Evolutionary conservation across 53 echinoderm and acorn worm genomes (phyloP).

Genomic region (Paracentrotus lividus): DNA sequence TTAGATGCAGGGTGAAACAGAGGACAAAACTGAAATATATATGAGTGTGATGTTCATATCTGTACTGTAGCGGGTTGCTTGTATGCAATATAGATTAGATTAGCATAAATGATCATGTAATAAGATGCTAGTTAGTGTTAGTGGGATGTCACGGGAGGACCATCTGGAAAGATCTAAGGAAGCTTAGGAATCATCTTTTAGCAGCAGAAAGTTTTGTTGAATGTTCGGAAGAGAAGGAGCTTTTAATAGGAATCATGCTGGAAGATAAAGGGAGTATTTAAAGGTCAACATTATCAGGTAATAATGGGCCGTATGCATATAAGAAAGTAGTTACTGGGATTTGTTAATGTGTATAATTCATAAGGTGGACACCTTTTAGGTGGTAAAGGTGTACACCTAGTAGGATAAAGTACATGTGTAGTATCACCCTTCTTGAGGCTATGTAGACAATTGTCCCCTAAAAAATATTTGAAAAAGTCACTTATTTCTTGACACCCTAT

Average conservation of each 20-base stretch:
- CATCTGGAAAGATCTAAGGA: not conserved
- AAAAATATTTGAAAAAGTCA: too few species aligned
- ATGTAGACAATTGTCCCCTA: too few species aligned
- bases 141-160: not conserved
- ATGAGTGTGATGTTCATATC: not conserved
- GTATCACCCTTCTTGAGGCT: too few species aligned
- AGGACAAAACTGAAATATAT: conserved; percentile 17
- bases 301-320: not conserved
- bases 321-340: too few species aligned
- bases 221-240: not conserved
- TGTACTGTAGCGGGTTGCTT: not conserved
- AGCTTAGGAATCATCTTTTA: not conserved
- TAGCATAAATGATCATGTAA: not conserved
- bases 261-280: not conserved
- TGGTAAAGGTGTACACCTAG: not conserved
- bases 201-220: not conserved
- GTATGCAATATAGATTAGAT: not conserved
- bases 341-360: too few species aligned
- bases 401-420: not conserved
- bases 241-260: not conserved
- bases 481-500: too few species aligned
- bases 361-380: not conserved
- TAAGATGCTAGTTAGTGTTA: not conserved
- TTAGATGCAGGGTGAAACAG: conserved; percentile 17
- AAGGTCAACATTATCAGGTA: not conserved